Conservation (phyloP, 2,888 invertebrate species). For the Pandemis heparana region DNA sequence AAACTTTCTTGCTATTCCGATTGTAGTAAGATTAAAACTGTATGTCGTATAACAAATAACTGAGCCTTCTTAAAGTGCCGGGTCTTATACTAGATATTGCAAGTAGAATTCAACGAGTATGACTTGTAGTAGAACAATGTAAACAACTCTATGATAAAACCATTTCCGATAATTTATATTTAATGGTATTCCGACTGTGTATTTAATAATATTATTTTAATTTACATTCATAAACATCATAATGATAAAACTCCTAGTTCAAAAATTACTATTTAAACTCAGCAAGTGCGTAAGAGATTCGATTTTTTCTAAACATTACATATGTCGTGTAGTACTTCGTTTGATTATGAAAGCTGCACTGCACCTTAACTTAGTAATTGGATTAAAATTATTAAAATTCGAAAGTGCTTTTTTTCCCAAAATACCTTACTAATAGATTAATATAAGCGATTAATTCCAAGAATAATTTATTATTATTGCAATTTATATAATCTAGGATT, state of each 20-base stretch:
- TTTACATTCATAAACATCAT: constrained; percentile 59
- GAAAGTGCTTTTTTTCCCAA: constrained; percentile 60
- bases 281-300: constrained; percentile 69
- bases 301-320: constrained; percentile 57
- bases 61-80: constrained; percentile 23
- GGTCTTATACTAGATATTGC: constrained; percentile 33
- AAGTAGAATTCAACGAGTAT: constrained; percentile 27
- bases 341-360: constrained; percentile 68
- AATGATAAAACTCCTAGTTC: constrained; percentile 64
- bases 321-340: constrained; percentile 60
- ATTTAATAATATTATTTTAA: constrained; percentile 44
- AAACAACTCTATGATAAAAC: constrained; percentile 33
- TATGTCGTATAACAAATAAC: constrained; percentile 34
- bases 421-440: constrained; percentile 70
- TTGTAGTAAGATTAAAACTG: constrained; percentile 16
- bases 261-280: constrained; percentile 62
- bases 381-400: constrained; percentile 73
- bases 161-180: constrained; percentile 28
- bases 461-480: constrained; percentile 69
- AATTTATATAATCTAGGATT: constrained; percentile 48
- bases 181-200: constrained; percentile 28
- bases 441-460: constrained; percentile 70
- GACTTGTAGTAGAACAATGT: constrained; percentile 29
- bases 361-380: constrained; percentile 67
- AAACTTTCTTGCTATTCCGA: constrained; percentile 29